Evolutionary conservation across 2,797 vertebrate genomes (phyloP).

Genomic region (Graptemys geographica): DNA sequence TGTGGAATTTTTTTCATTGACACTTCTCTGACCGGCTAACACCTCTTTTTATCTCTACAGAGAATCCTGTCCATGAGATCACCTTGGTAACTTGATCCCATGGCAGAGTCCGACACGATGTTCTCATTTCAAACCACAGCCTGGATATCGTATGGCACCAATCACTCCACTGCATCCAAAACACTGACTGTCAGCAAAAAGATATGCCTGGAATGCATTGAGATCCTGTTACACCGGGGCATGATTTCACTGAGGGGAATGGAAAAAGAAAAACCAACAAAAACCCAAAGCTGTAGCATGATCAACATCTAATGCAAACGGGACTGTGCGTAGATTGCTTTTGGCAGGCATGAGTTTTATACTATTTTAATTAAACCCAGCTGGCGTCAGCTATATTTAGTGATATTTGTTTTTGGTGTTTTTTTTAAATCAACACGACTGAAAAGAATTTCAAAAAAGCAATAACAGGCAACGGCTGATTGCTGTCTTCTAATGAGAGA

Average conservation of each 20-base stretch:
- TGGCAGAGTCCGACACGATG: not conserved
- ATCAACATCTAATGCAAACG: not conserved
- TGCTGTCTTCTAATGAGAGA: not conserved
- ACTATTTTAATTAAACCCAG: slow-evolving; percentile 30
- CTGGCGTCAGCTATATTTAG: slow-evolving; percentile 3
- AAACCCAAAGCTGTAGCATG: not conserved
- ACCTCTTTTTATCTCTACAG: not conserved
- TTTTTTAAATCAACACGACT: not conserved
- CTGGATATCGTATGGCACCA: not conserved
- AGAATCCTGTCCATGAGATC: not conserved
- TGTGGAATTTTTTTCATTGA: not conserved
- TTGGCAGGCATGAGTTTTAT: not conserved
- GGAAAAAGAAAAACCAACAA: not conserved
- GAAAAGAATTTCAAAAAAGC: not conserved
- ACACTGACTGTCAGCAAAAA: not conserved
- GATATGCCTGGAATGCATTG: slow-evolving; percentile 24
- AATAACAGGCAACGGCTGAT: not conserved
- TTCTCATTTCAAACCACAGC: not conserved
- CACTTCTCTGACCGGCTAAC: not conserved
- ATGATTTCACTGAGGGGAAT: slow-evolving; percentile 29
- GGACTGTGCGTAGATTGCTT: not conserved
- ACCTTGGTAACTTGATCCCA: not conserved
- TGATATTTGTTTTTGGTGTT: not conserved
- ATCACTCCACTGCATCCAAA: slow-evolving; percentile 1
- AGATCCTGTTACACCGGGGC: not conserved